These are phyloP conservation scores for Gorsachius magnificus DNA, from an alignment of 2,797 vertebrate genomes.

Conservation along the genomic window DNA sequence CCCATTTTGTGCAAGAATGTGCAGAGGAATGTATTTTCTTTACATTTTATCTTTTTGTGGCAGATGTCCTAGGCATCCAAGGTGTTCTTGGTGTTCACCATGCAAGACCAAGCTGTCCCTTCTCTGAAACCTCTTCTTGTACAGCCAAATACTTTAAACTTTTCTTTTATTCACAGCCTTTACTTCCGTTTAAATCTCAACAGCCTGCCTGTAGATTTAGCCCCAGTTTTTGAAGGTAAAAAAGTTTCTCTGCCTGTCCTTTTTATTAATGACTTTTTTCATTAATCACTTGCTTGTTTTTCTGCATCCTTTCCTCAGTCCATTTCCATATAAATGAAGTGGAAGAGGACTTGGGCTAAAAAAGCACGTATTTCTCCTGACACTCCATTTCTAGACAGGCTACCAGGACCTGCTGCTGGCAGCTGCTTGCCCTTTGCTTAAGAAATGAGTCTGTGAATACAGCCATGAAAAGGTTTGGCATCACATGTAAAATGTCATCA, in stretches of 20 bases:
- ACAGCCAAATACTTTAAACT: constrained; percentile 24
- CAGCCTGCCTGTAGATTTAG: background rate
- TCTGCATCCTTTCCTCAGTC: background rate
- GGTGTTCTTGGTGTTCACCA: background rate
- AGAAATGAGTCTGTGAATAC: background rate
- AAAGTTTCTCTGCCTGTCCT: background rate
- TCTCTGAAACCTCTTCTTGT: constrained; percentile 34
- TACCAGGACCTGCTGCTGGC: background rate
- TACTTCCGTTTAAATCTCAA: background rate
- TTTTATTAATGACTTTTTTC: background rate
- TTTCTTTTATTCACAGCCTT: background rate
- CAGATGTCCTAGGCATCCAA: constrained; percentile 15
- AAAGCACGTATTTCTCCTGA: background rate
- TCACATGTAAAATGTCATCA: background rate
- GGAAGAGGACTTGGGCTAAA: background rate
- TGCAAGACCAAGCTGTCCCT: constrained; percentile 15
- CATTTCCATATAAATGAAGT: background rate
- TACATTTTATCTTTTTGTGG: constrained; percentile 25
- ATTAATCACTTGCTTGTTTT: background rate
- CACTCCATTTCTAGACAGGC: background rate
- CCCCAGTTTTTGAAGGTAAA: background rate
- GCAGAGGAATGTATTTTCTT: background rate
- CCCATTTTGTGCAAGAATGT: constrained; percentile 32
- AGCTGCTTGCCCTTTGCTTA: background rate
- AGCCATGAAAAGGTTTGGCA: background rate